These are phyloP conservation scores for Nycticryphes semicollaris DNA, from an alignment of 2,113 vertebrate species.

Conservation along the genomic window DNA sequence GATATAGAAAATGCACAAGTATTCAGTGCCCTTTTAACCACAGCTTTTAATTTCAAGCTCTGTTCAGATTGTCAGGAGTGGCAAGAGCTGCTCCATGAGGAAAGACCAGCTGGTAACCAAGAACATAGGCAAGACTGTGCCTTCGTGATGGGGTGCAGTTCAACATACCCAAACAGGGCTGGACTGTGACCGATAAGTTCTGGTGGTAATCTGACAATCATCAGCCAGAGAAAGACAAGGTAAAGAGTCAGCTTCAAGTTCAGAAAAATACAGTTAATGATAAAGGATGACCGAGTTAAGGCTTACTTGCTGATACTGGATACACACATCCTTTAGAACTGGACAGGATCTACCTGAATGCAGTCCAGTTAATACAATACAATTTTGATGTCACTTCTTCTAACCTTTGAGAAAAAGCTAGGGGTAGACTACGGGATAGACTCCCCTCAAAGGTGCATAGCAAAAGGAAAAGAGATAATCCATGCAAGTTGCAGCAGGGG, in stretches of 20 bases:
- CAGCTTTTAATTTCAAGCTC: background rate
- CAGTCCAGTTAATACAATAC: background rate
- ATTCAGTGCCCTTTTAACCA: background rate
- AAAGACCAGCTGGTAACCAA: background rate
- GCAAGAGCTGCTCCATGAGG: background rate
- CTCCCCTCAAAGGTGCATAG: background rate
- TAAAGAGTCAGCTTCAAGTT: background rate
- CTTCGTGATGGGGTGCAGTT: background rate
- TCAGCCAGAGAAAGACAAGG: background rate
- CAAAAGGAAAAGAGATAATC: background rate
- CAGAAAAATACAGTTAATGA: background rate
- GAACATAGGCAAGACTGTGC: background rate
- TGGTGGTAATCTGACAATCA: background rate
- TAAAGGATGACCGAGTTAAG: background rate
- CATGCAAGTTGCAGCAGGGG: background rate
- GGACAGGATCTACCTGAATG: background rate
- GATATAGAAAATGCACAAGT: background rate
- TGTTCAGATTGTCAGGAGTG: background rate
- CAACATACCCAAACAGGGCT: background rate
- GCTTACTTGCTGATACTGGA: background rate
- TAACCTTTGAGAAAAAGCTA: background rate
- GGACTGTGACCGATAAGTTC: background rate
- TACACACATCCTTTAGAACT: accelerated
- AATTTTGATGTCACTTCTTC: background rate
- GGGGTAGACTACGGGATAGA: background rate